Evolutionary conservation across 2,888 invertebrate species (phyloP).

Genomic region (Helicoverpa assulta): DNA sequence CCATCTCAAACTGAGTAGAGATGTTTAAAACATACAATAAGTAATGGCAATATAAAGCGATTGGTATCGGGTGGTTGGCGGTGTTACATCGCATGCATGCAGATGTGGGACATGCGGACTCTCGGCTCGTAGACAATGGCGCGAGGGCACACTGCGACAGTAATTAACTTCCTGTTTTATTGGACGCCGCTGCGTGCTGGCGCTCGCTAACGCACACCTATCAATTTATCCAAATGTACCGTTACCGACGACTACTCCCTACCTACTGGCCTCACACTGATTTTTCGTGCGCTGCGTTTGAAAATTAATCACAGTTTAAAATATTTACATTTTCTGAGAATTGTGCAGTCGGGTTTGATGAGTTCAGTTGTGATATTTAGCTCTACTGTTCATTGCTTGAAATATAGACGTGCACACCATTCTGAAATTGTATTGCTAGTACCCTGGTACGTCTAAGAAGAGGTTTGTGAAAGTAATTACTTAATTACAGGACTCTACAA

Average conservation of each 20-base stretch:
- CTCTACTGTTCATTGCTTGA: not conserved
- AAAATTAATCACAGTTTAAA: conserved; percentile 48
- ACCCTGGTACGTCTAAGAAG: no score
- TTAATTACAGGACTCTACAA: no score
- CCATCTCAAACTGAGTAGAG: no score
- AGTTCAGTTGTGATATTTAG: not conserved
- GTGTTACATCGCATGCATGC: conserved; percentile 41
- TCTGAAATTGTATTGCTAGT: not conserved
- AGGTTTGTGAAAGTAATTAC: no score
- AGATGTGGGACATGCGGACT: conserved; percentile 31
- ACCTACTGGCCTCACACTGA: conserved; percentile 31
- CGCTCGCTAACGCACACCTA: conserved; percentile 50
- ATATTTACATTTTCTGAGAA: conserved; percentile 53
- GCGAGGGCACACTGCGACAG: conserved; percentile 57
- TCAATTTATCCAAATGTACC: conserved; percentile 58
- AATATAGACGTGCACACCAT: not conserved
- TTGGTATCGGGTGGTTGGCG: conserved; percentile 13
- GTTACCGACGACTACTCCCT: conserved; percentile 38
- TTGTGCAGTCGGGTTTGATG: not conserved
- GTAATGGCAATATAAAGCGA: conserved; percentile 7
- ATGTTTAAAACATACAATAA: not conserved
- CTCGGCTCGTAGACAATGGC: conserved; percentile 56
- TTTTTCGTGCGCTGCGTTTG: conserved; percentile 37
- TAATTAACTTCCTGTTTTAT: conserved; percentile 69
- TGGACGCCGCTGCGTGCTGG: conserved; percentile 44